Percentiles rank a stretch among this genome's conserved stretches.
phyloP scores from a whole-genome alignment of 2,797 vertebrate genomes.

The Notolepis coatsorum region DNA sequence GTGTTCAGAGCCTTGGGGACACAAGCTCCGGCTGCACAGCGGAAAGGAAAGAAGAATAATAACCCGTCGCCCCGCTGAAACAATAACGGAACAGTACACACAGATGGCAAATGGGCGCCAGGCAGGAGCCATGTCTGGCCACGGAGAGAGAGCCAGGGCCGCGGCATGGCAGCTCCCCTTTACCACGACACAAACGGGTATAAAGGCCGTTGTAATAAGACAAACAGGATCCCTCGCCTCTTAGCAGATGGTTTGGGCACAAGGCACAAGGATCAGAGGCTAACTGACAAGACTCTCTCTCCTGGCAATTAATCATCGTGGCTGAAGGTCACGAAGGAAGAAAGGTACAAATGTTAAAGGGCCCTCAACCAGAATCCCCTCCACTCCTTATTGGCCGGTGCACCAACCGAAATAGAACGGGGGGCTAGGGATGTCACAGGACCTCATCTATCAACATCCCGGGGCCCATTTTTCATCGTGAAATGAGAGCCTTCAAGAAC shows the following conservation, averaged over 20 bases:
- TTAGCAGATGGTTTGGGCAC: constrained; percentile 87
- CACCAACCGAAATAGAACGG: constrained; percentile 82
- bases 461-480: constrained; percentile 86
- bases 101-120: constrained; percentile 75
- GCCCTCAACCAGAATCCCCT: constrained; percentile 72
- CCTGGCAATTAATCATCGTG: constrained; percentile 88
- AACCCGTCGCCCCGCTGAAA: constrained; percentile 32
- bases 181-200: constrained; percentile 75
- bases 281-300: constrained; percentile 87
- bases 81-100: constrained; percentile 45
- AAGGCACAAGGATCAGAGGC: constrained; percentile 87
- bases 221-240: constrained; percentile 74
- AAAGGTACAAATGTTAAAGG: constrained; percentile 86
- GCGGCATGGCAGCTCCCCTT: constrained; percentile 66
- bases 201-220: constrained; percentile 75
- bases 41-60: constrained; percentile 19
- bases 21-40: constrained; percentile 22
- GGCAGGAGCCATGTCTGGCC: constrained; percentile 65
- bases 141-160: constrained; percentile 60
- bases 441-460: constrained; percentile 88
- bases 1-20: constrained; percentile 6
- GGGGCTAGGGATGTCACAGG: constrained; percentile 82
- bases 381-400: constrained; percentile 73
- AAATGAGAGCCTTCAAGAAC: constrained; percentile 86
- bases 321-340: constrained; percentile 85